Evolutionary conservation across 1,140 invertebrate genomes (phyloP).

Genomic region (Ostrea denselamellosa): DNA sequence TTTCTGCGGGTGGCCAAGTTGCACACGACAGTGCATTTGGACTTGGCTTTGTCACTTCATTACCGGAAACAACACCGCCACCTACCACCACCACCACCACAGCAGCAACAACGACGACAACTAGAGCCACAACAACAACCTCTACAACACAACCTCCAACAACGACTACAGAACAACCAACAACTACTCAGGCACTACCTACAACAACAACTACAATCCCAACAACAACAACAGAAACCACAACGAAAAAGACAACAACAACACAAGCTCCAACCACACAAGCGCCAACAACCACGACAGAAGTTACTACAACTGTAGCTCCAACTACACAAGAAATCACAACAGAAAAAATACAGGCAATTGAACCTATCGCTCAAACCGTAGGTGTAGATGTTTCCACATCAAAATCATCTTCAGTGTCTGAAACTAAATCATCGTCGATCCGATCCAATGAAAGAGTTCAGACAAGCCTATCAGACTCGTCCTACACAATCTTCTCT

Average conservation of each 20-base stretch:
- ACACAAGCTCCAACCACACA: neutral
- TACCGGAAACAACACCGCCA: conserved; percentile 4
- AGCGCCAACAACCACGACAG: conserved; percentile 20
- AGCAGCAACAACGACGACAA: conserved; percentile 25
- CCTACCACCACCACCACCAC: conserved; percentile 19
- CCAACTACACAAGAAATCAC: conserved; percentile 16
- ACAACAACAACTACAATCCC: neutral
- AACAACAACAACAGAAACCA: neutral
- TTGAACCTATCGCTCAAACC: neutral
- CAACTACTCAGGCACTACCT: neutral
- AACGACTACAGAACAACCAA: neutral
- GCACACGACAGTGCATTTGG: neutral
- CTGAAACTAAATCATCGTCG: neutral
- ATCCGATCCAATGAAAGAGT: neutral
- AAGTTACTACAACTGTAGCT: conserved; percentile 8
- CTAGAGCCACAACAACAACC: neutral
- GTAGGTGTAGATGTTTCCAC: neutral
- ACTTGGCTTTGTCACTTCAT: conserved; percentile 33
- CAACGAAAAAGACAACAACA: neutral
- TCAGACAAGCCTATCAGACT: neutral
- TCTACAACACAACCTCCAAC: conserved; percentile 34
- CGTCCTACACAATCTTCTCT: neutral
- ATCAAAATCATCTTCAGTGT: neutral
- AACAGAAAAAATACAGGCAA: neutral
- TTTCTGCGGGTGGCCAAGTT: conserved; percentile 8